Conservation (phyloP, 2,113 vertebrate species). For the Hippocampus barbouri region DNA sequence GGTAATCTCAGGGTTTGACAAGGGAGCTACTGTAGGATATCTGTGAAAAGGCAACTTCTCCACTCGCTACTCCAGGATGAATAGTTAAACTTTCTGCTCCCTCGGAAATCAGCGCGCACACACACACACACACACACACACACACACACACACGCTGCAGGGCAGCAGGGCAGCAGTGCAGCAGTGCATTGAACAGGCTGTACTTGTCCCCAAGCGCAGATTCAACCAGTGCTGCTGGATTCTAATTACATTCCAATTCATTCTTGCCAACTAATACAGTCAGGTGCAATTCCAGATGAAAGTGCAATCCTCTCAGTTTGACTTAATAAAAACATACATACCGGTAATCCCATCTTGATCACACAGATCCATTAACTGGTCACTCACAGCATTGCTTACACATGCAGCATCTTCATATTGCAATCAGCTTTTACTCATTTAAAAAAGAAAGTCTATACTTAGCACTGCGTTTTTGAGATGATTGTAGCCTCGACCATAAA, state of each 20-base stretch:
- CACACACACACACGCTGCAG: slow-evolving; percentile 30
- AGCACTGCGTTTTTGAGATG: background rate
- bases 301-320: background rate
- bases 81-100: slow-evolving; percentile 30
- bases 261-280: background rate
- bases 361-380: background rate
- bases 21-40: background rate
- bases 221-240: slow-evolving; percentile 43
- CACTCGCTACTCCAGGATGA: slow-evolving; percentile 19
- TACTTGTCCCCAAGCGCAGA: slow-evolving; percentile 27
- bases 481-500: background rate
- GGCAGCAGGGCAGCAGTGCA: slow-evolving; percentile 25
- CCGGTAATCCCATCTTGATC: background rate
- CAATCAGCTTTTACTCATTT: background rate
- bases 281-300: background rate
- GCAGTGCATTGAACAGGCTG: slow-evolving; percentile 27
- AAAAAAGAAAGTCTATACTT: background rate
- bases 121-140: slow-evolving; percentile 16
- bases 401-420: background rate
- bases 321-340: background rate
- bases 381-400: background rate
- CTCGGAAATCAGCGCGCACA: slow-evolving; percentile 23
- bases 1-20: background rate
- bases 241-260: slow-evolving; percentile 21
- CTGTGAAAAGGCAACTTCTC: slow-evolving; percentile 5